phyloP scores from a whole-genome alignment of 2,797 vertebrate species.

The Thalassophryne amazonica region DNA sequence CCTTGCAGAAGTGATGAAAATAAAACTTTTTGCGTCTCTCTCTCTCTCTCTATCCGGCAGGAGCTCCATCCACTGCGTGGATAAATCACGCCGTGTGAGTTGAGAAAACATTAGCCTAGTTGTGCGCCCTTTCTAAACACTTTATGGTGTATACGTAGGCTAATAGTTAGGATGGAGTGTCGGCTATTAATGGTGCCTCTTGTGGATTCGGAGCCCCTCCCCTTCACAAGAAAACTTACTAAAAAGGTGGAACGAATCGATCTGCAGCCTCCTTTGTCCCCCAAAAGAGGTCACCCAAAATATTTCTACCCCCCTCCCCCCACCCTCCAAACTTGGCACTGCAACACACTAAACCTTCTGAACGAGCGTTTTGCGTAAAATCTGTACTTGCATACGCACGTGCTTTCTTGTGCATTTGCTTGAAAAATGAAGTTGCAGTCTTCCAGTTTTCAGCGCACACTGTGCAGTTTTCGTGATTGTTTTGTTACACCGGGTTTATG shows the following conservation, averaged over 20 bases:
- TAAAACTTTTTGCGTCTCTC: not conserved
- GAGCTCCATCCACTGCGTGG: not conserved
- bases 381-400: too few relatives aligned
- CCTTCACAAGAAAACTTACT: conserved; percentile 90
- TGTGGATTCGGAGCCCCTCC: conserved; percentile 86
- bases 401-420: too few relatives aligned
- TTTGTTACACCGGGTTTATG: too few relatives aligned
- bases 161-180: conserved; percentile 66
- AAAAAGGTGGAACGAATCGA: conserved; percentile 96
- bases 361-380: too few relatives aligned
- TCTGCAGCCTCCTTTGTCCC: conserved; percentile 82
- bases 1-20: not conserved
- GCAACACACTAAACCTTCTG: too few relatives aligned
- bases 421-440: too few relatives aligned
- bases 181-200: conserved; percentile 67
- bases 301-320: too few relatives aligned
- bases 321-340: too few relatives aligned
- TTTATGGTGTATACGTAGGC: conserved; percentile 66
- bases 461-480: too few relatives aligned
- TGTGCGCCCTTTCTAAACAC: conserved; percentile 70
- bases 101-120: conserved; percentile 45
- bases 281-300: conserved; percentile 58
- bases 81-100: conserved; percentile 26
- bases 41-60: not conserved
- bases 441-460: too few relatives aligned